phyloP scores from a whole-genome alignment of 2,113 vertebrate genomes.

The Thomomys bottae region DNA sequence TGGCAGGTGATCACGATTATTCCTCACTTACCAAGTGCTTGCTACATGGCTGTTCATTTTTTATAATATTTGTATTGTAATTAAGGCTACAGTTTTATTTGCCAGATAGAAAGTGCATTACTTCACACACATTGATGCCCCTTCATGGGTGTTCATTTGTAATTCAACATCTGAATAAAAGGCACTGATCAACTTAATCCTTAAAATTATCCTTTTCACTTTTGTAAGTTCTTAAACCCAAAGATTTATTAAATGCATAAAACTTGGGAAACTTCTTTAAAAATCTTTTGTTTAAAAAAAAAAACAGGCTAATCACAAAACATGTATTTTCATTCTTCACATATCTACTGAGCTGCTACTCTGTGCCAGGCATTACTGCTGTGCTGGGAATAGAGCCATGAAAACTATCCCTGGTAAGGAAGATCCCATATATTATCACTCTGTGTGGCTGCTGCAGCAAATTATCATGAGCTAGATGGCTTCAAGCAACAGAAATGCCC shows the following conservation, averaged over 20 bases:
- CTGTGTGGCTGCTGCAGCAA: neutral
- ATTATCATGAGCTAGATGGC: neutral
- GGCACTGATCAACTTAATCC: neutral
- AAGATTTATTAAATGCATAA: neutral
- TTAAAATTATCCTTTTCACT: neutral
- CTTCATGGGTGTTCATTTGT: neutral
- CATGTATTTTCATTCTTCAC: neutral
- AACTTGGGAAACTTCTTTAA: neutral
- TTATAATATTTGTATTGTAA: too few species aligned
- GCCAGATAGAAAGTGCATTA: too few species aligned
- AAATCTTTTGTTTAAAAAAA: neutral
- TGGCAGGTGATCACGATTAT: neutral
- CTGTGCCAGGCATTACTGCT: neutral
- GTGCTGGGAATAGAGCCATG: neutral
- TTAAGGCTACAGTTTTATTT: too few species aligned
- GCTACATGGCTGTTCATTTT: neutral
- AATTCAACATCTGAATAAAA: neutral
- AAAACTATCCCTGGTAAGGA: neutral
- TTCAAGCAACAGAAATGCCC: neutral
- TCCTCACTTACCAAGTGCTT: neutral
- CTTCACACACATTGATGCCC: too few species aligned
- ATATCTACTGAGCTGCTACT: neutral
- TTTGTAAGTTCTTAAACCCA: too few species aligned
- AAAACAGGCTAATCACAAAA: neutral
- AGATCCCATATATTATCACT: neutral